phyloP scores from a whole-genome alignment of 2,113 vertebrate species.

The Cepphus grylle region DNA sequence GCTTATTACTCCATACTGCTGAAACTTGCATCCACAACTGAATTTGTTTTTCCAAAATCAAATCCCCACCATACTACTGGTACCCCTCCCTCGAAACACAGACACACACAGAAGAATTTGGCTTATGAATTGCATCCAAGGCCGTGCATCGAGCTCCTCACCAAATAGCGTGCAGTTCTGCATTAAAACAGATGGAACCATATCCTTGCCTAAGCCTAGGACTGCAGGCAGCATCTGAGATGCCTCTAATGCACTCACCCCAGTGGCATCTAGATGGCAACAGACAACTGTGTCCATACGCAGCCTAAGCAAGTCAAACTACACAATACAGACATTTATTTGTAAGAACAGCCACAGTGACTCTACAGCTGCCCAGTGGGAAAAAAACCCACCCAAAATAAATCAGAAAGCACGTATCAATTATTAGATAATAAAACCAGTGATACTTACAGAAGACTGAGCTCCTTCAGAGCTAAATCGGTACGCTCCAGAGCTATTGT shows the following conservation, averaged over 20 bases:
- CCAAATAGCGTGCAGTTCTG: background rate
- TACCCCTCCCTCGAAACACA: background rate
- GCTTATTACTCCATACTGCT: background rate
- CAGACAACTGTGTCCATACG: background rate
- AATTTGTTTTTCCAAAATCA: background rate
- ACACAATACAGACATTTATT: background rate
- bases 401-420: background rate
- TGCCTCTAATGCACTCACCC: background rate
- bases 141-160: background rate
- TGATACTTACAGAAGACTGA: constrained; percentile 90
- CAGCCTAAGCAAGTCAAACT: background rate
- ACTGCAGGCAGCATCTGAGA: background rate
- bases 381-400: background rate
- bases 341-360: background rate
- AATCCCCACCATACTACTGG: background rate
- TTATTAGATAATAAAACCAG: background rate
- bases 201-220: background rate
- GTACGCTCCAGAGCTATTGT: constrained; percentile 91
- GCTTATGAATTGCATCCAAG: background rate
- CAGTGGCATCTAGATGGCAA: constrained; percentile 3
- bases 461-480: constrained; percentile 94
- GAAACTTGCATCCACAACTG: background rate
- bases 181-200: background rate
- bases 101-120: background rate
- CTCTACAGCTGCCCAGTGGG: background rate